phyloP scores from a whole-genome alignment of 2,888 invertebrate genomes.

The Axea sp. region DNA sequence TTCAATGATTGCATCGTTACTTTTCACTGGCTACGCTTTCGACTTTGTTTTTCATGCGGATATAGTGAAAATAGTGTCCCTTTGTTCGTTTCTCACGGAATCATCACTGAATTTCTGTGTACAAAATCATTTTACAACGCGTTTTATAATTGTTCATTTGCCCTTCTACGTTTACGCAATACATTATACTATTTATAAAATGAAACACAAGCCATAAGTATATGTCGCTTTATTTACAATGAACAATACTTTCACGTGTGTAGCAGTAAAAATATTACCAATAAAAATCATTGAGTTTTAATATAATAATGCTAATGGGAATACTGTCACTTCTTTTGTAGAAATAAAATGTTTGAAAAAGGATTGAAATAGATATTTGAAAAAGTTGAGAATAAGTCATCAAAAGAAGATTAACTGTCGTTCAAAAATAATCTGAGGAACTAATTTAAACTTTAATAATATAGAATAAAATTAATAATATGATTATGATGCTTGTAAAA shows the following conservation, averaged over 20 bases:
- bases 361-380: no score
- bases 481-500: no score
- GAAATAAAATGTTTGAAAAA: no score
- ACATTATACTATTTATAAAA: conserved; percentile 54
- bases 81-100: conserved; percentile 30
- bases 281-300: no score
- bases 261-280: conserved; percentile 31
- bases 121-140: conserved; percentile 41
- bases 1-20: conserved; percentile 28
- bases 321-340: no score
- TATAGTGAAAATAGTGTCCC: conserved; percentile 51
- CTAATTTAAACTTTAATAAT: no score
- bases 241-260: conserved; percentile 27
- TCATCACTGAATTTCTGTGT: conserved; percentile 28
- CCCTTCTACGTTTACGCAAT: conserved; percentile 20
- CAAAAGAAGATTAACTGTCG: no score
- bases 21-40: conserved; percentile 10
- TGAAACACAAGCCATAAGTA: conserved; percentile 47
- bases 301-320: no score
- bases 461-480: no score
- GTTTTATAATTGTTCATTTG: conserved; percentile 29
- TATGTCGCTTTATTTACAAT: conserved; percentile 19
- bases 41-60: conserved; percentile 11
- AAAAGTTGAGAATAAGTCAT: no score
- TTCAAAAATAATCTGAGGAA: no score